phyloP scores from a whole-genome alignment of 1,140 invertebrate species.

The Aphaenogaster ashmeadi region DNA sequence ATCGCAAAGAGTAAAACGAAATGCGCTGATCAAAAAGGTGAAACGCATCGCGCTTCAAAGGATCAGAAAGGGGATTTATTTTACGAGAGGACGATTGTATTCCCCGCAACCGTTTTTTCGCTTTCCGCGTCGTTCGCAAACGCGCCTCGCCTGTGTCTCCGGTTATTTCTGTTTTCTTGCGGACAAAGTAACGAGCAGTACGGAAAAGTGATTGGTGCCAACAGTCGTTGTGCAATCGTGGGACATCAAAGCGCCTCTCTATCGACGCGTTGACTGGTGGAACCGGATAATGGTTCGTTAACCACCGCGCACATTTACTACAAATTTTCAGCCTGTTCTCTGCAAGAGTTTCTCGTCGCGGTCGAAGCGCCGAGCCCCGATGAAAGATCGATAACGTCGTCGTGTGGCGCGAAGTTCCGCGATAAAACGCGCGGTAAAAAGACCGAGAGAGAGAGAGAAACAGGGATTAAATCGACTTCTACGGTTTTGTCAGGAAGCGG shows the following conservation, averaged over 20 bases:
- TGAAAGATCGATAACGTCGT: constrained; percentile 25
- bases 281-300: constrained; percentile 45
- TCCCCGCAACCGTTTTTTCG: not conserved
- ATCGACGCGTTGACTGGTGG: constrained; percentile 32
- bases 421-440: constrained; percentile 15
- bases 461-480: not conserved
- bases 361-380: not conserved
- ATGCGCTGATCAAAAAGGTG: not conserved
- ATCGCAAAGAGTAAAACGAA: not conserved
- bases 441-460: not conserved
- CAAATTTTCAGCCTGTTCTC: constrained; percentile 42
- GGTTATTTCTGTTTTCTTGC: constrained; percentile 28
- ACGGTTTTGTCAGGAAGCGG: not conserved
- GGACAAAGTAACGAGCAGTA: not conserved
- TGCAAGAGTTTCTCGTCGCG: not conserved
- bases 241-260: constrained; percentile 47
- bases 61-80: constrained; percentile 4
- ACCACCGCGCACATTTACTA: constrained; percentile 8
- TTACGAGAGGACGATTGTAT: not conserved
- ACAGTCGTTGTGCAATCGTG: constrained; percentile 46
- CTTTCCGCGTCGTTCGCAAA: not conserved
- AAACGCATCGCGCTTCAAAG: not conserved
- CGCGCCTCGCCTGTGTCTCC: not conserved
- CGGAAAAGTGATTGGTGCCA: constrained; percentile 41
- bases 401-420: not conserved